Conservation (phyloP, 2,888 invertebrate genomes). For the Lacanobia wlatinum region DNA sequence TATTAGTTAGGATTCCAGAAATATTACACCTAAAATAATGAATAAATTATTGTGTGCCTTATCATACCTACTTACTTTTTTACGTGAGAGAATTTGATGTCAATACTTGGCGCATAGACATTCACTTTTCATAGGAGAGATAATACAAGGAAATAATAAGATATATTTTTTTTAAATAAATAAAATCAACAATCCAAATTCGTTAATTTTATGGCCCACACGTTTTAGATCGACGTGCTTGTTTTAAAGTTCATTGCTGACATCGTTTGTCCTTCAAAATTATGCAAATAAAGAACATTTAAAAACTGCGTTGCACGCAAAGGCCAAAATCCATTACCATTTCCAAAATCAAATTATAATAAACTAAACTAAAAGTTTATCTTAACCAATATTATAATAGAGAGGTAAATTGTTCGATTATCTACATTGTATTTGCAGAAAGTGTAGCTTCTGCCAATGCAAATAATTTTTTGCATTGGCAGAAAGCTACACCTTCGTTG, state of each 20-base stretch:
- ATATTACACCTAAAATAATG: no score
- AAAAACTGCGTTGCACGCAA: background rate
- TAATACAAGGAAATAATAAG: background rate
- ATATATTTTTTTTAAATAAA: background rate
- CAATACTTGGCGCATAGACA: background rate
- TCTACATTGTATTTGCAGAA: no score
- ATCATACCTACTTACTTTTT: no score
- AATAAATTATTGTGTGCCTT: no score
- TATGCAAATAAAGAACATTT: conserved; percentile 13
- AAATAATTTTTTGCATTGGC: no score
- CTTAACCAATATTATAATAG: no score
- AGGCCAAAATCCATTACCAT: background rate
- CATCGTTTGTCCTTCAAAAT: background rate
- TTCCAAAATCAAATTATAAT: background rate
- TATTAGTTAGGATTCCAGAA: no score
- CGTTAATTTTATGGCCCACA: background rate
- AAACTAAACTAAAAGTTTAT: background rate
- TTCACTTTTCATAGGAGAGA: background rate
- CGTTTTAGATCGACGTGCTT: background rate
- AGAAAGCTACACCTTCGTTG: no score
- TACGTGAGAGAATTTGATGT: background rate
- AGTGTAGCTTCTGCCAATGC: no score
- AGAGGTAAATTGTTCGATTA: no score
- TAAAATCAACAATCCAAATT: background rate
- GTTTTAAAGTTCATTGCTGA: conserved; percentile 9